Base-by-base conservation (phyloP, 2,113 vertebrate genomes). In the Lepisosteus oculatus region DNA sequence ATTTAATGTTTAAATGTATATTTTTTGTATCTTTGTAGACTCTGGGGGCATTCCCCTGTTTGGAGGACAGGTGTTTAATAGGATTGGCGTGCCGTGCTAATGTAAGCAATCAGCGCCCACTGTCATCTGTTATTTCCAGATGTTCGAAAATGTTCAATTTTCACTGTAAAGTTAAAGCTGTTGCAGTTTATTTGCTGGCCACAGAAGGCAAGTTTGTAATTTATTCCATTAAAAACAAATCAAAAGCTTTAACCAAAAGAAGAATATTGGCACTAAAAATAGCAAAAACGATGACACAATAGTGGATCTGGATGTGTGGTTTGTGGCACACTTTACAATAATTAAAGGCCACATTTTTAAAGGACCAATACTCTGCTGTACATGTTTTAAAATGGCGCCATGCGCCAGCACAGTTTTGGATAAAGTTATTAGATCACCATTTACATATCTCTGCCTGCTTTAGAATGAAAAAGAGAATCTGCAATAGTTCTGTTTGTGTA, bases 151-250 rank as follows among this genome's bases (percentile, higher is more conserved):
- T 68, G 66, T 47, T 43, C 77, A 64, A 17, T 66, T n/a, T 69
- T 75, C 77, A 74, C 61, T 72, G 17, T 13, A 11, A 64, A 41
- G 71, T 41, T 41, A 14, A 67, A 68, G 70, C 61, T 68, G 54
- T 47, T 54, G 74, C 43, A 72, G 71, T 82, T 72, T 77, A 75
- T 73, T 72, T 67, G 55, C 77, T 70, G 61, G 43, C 72, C 57
- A 72, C 68, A 57, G 65, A 61, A 65, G 57, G 61, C 75, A 78
- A 78, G 74, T 78, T 72, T 85, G 79, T 79, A 71, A 81, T 82
- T 82, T 80, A 70, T 79, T 79, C 83, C 74, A 85, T 86, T 81
- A 85, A 81, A 82, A 88, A 85, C 79, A 51, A 51, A 51, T 51
- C 47, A 51, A 51, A 51, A 43, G 62, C n/a, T 12, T 64, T 29